Conservation (phyloP, 2,888 invertebrate genomes). For the Eristalinus aeneus region DNA sequence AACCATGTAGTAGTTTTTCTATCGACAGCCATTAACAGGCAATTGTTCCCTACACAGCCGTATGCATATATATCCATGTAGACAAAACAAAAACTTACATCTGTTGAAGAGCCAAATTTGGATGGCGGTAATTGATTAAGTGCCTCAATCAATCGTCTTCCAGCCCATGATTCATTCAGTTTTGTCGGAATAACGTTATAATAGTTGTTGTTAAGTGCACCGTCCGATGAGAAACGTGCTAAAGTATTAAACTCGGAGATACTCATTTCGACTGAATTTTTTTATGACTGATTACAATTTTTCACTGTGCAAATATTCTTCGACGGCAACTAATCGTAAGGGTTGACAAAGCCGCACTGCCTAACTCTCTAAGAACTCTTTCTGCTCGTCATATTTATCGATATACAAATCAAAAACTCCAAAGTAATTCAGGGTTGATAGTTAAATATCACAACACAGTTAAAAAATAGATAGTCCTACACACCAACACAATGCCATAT, state of each 20-base stretch:
- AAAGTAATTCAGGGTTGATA: conserved; percentile 61
- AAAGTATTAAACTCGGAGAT: conserved; percentile 64
- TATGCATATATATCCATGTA: conserved; percentile 17
- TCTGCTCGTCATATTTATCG: conserved; percentile 46
- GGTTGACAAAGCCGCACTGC: background rate
- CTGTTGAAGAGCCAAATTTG: conserved; percentile 73
- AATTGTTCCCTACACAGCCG: conserved; percentile 39
- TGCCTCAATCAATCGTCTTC: conserved; percentile 82
- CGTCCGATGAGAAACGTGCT: conserved; percentile 72
- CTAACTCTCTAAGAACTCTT: background rate
- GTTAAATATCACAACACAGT: conserved; percentile 14
- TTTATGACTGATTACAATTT: background rate
- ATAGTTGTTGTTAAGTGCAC: conserved; percentile 78
- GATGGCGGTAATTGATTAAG: conserved; percentile 78
- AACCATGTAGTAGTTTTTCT: conserved; percentile 50
- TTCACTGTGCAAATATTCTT: background rate
- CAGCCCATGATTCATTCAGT: conserved; percentile 84
- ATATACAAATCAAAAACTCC: conserved; percentile 43
- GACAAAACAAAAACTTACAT: conserved; percentile 74
- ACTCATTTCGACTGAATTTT: conserved; percentile 42
- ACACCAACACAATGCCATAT: background rate
- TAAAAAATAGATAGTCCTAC: conserved; percentile 27
- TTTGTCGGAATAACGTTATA: conserved; percentile 79
- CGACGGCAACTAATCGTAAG: background rate
- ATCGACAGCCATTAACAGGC: conserved; percentile 39